Conservation (phyloP, 2,113 vertebrate species). For the Peromyscus leucopus region DNA sequence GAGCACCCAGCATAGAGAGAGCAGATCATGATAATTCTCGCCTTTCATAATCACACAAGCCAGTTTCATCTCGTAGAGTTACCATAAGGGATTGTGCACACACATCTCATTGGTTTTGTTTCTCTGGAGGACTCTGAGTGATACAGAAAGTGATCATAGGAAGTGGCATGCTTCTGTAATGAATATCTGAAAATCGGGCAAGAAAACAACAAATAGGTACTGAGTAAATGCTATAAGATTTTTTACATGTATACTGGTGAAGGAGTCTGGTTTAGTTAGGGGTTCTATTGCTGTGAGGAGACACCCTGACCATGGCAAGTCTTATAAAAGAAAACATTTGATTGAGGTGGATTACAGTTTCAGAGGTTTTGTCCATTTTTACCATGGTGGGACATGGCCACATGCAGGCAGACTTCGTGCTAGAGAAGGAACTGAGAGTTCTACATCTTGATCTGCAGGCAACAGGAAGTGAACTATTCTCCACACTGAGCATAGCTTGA, state of each 20-base stretch:
- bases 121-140: neutral
- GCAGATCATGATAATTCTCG: neutral
- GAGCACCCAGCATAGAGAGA: neutral
- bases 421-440: neutral
- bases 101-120: neutral
- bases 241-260: neutral
- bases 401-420: neutral
- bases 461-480: neutral
- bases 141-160: neutral
- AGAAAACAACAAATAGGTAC: neutral
- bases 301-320: neutral
- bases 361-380: neutral
- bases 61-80: neutral
- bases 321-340: neutral
- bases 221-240: neutral
- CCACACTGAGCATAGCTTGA: neutral
- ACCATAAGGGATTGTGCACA: neutral
- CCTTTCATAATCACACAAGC: neutral
- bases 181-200: neutral
- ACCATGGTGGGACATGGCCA: neutral
- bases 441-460: neutral
- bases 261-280: neutral
- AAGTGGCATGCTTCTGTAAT: neutral
- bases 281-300: neutral
- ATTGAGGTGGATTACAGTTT: neutral